Percentiles rank a stretch among this genome's conserved stretches.
phyloP scores from a whole-genome alignment of 2,113 vertebrate species.

The Oreochromis tanganicae region DNA sequence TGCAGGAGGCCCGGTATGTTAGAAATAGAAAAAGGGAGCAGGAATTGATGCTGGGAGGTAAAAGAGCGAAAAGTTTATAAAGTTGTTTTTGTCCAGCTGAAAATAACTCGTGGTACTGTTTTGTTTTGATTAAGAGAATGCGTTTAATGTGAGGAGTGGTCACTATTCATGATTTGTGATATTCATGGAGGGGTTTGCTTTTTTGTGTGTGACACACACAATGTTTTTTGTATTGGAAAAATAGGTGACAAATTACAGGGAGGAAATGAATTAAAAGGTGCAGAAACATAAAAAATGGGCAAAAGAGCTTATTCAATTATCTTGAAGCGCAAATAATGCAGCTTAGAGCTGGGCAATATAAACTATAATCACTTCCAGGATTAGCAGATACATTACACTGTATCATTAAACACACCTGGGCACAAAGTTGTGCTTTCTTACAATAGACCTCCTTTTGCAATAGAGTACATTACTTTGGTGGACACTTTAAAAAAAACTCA shows the following conservation, averaged over 20 bases:
- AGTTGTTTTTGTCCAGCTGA: neutral
- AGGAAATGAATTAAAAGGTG: neutral
- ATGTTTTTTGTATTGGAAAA: neutral
- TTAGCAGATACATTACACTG: neutral
- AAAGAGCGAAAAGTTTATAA: neutral
- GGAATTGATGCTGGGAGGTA: neutral
- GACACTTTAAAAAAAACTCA: neutral
- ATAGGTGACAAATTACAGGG: neutral
- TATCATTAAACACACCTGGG: neutral
- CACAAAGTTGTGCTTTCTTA: neutral
- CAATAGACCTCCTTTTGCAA: neutral
- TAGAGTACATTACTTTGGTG: neutral
- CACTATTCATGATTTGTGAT: neutral
- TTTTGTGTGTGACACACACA: neutral
- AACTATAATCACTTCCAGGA: neutral
- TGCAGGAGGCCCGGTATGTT: conserved; percentile 25
- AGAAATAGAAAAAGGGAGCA: neutral
- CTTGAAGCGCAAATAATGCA: neutral
- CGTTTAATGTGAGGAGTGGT: neutral
- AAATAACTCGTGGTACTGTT: neutral
- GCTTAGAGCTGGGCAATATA: neutral
- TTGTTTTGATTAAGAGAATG: neutral
- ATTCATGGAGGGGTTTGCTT: neutral
- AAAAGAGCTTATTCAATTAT: neutral
- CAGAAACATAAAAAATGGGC: neutral